Base-by-base conservation (phyloP, 2,113 vertebrate genomes). In the Anolis sagrei region DNA sequence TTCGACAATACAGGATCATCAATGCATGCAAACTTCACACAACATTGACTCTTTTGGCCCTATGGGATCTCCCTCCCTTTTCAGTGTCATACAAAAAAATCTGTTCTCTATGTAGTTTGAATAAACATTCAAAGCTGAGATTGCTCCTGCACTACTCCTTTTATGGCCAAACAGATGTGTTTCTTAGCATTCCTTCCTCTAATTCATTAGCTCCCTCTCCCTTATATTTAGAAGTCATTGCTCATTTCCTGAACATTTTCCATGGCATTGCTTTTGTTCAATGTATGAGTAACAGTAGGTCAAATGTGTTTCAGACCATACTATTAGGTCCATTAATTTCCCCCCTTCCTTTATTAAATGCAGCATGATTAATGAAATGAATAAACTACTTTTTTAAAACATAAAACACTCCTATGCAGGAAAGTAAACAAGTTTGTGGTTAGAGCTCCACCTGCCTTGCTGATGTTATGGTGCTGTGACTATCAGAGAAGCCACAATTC, bases 171-270 rank as follows among this genome's bases (percentile, higher is more conserved):
- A 93, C 95, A 95, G 95, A 96, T 97, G 95, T 89, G 94, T 90
- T 95, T 94, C 94, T 95, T 94, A 92, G 93, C 93, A 92, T 95
- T 92, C 87, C 89, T 93, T 95, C 84, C 72, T 73, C 90, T 93
- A 85, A 95, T 92, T 93, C 95, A 92, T 88, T 91, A 94, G 86
- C 82, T 94, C 90, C 89, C 92, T 92, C 90, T 95, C 82, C 78
- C 86, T 94, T 96, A 94, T 94, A 94, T 96, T 97, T 96, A 94
- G 95, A 93, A 94, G 51, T 84, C 81, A 79, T 91, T 93, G 92
- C 92, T 96, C 93, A 91, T 96, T 96, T 95, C 95, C 94, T 94
- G 91, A 96, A 93, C 92, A 87, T 93, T 94, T 95, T 95, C 93
- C 85, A 92, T 95, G 93, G 87, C 91, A 66, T 88, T 94, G 89